Evolutionary conservation across 2,113 vertebrate species (phyloP), one percentile per base, ranked within the genome.

Genomic region (Tiliqua scincoides): DNA sequence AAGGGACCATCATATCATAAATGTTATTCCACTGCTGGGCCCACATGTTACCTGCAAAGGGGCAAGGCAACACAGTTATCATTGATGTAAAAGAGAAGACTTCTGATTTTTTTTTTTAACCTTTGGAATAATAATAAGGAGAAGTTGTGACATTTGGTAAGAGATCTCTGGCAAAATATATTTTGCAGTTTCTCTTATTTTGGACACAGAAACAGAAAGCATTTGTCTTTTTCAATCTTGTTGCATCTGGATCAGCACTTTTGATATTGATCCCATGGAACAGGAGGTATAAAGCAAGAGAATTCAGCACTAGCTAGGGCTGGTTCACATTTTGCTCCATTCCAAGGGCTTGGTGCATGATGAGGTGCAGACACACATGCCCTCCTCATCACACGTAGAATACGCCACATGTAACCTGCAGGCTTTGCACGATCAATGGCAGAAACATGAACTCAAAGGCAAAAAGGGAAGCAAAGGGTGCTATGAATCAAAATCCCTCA

Each of bases 21-120:
- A 99, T 96, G 88, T 98, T 99, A 90, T 98, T 98, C 99, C 99
- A 99, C 82, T 97, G 98, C 93, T 99, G 99, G 80, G 98, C 97
- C 98, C 98, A 99, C 99, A 99, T 99, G 91, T 99, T 97, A 90
- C 99, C 99, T 99, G 88, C 78, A 94, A 82, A 85, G 40, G 88
- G 62, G 40, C 48, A 87, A 48, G 88, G 40, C 1, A 89, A 21
- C 14, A 30, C 14, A 76, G 25, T 10, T 32, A 83, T n/a, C 7
- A 11, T 67, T 35, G 59, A 37, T 15, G 4, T 3, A 68, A 75
- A 21, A 21, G 3, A 62, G 12, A 48, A 3, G 1, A 43, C 61
- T 12, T 65, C n/a, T 48, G 27, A 11, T 15, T 21, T 10, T 37
- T 43, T 35, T 32, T 20, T 78, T n/a, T n/a, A n/a, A n/a, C n/a